Evolutionary conservation across 2,113 vertebrate genomes (phyloP).

Genomic region (Struthio camelus): DNA sequence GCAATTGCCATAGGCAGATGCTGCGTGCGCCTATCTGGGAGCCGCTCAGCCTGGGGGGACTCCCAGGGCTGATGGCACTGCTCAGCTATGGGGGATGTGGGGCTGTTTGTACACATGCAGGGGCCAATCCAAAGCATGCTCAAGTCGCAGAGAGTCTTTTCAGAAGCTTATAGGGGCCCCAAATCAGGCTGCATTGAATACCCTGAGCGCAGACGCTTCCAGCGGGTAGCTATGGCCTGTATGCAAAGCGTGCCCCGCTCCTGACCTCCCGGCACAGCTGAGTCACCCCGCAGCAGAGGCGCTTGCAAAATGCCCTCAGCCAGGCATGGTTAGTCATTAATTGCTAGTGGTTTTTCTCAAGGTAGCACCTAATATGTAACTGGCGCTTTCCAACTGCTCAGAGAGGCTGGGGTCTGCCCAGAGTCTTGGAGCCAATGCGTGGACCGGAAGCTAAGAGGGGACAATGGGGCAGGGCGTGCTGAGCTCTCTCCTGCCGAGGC

Average conservation of each 20-base stretch:
- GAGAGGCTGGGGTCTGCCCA: neutral
- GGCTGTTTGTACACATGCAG: neutral
- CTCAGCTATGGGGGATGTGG: neutral
- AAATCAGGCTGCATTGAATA: rapidly evolving
- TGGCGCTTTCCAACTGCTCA: neutral
- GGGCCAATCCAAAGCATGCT: neutral
- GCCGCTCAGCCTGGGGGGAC: neutral
- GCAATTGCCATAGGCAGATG: neutral
- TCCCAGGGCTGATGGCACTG: neutral
- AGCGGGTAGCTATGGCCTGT: rapidly evolving
- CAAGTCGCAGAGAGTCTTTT: neutral
- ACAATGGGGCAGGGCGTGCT: rapidly evolving
- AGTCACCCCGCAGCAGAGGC: rapidly evolving
- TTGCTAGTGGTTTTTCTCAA: neutral
- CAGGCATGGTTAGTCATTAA: rapidly evolving
- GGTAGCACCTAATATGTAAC: rapidly evolving
- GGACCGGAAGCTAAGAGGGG: neutral
- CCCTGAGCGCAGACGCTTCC: neutral
- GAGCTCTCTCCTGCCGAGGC: neutral
- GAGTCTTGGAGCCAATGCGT: neutral
- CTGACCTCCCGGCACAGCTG: neutral
- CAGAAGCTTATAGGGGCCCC: neutral
- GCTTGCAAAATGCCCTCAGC: neutral
- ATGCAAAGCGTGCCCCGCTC: neutral
- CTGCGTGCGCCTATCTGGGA: neutral